Evolutionary conservation across 2,797 vertebrate genomes (phyloP), one percentile per base, ranked within the genome.

Genomic region (Lacerta viridis): DNA sequence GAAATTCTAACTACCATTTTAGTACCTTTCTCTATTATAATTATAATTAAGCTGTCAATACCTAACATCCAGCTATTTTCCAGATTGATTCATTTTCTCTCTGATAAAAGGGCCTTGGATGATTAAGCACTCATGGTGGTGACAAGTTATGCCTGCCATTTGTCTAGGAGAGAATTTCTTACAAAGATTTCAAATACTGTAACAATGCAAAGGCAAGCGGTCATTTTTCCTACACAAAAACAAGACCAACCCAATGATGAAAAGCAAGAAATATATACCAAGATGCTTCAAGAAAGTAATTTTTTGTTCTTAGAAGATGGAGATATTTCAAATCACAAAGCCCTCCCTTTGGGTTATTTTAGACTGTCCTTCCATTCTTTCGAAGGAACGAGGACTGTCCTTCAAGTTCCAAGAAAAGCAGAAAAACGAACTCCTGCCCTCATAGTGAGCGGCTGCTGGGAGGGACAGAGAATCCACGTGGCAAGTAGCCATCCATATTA

Each of bases 171-270:
- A 91, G 87, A 88, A 74, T 92, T 87, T 92, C 93, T 23, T 64
- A 91, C 93, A 94, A 83, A 92, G 94, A 91, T 94, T 15, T 88
- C 29, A 92, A 66, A 87, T 92, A 92, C 89, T 91, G 66, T 20
- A 74, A 82, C 7, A 85, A 43, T 55, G 46, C 64, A 88, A 80
- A 87, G 0, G 80, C 75, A 77, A 39, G 33, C 69, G 84, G 13
- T 20, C 39, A 81, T 0, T 1, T 87, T 72, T 11, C 7, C 75
- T 33, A 64, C 8, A 75, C 18, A 72, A 41, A 39, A 55, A 59
- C 10, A 71, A 71, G 66, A n/a, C 9, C n/a, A 80, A 2, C 36
- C 41, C 39, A 27, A 50, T n/a, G 46, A 2, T n/a, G n/a, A 27
- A 55, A n/a, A 13, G n/a, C 50, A 55, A 59, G n/a, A 59, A 25